Percentiles rank a stretch among this genome's conserved stretches.
phyloP scores from a whole-genome alignment of 2,113 vertebrate species.

The Crotalus viridis region DNA sequence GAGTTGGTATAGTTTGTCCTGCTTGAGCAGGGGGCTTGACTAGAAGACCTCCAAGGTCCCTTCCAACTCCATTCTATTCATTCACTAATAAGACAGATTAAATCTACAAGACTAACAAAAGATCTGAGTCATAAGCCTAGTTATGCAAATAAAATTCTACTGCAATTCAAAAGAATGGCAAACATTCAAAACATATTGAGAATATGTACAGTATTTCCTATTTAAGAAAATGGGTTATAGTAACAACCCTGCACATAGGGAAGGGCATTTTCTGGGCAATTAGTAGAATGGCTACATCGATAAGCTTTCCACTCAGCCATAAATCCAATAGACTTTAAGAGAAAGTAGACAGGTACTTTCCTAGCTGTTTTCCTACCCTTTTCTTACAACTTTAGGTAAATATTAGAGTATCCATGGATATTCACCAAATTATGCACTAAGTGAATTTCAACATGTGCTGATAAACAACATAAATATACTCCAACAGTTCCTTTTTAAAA shows the following conservation, averaged over 20 bases:
- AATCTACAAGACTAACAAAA: slow-evolving; percentile 11
- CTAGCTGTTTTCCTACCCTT: neutral
- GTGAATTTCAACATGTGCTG: neutral
- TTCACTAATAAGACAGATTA: neutral
- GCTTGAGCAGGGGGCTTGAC: too few species aligned
- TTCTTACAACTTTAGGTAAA: slow-evolving; percentile 16
- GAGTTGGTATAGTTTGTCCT: too few species aligned
- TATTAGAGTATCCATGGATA: neutral
- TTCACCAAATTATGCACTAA: neutral
- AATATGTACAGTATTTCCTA: slow-evolving; percentile 9
- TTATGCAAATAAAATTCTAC: slow-evolving; percentile 25
- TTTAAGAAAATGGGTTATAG: slow-evolving; percentile 34
- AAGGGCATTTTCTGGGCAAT: slow-evolving; percentile 35
- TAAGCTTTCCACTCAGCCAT: slow-evolving; percentile 28
- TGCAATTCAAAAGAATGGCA: slow-evolving; percentile 23
- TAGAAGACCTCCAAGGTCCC: too few species aligned
- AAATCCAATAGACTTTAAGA: slow-evolving; percentile 27
- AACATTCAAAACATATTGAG: neutral
- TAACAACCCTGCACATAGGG: slow-evolving; percentile 19
- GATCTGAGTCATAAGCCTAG: neutral
- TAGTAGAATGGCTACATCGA: slow-evolving; percentile 25
- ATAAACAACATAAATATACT: neutral
- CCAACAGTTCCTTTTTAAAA: neutral
- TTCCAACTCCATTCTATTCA: too few species aligned
- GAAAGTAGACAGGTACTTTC: neutral